Percentiles rank a stretch among this genome's conserved stretches.
These are phyloP conservation scores for Planococcus citri DNA, from an alignment of 1,140 invertebrate genomes.

Conservation along the genomic window DNA sequence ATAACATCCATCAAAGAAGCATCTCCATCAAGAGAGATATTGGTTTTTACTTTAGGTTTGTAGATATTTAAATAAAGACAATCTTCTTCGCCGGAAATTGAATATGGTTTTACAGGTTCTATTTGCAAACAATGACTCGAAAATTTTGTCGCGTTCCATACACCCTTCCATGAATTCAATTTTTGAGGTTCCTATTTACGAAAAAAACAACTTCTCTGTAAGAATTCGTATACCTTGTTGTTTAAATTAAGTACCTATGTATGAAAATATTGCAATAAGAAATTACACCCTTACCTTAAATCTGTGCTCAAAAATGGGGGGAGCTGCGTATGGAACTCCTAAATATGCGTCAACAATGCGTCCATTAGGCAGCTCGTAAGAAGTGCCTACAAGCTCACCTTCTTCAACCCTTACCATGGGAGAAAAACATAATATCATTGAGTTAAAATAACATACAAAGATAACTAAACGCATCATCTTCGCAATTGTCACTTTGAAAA, in stretches of 20 bases:
- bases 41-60: constrained; percentile 29
- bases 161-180: constrained; percentile 34
- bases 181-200: constrained; percentile 33
- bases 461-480: no score
- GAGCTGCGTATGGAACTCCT: constrained; percentile 47
- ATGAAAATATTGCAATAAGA: no score
- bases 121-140: constrained; percentile 36
- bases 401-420: constrained; percentile 3
- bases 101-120: constrained; percentile 14
- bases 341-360: constrained; percentile 34
- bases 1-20: constrained; percentile 35
- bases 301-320: constrained; percentile 41
- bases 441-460: no score
- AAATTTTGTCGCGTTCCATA: constrained; percentile 34
- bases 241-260: not conserved
- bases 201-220: not conserved
- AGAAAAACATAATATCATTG: no score
- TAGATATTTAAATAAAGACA: constrained; percentile 30
- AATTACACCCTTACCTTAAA: constrained; percentile 39
- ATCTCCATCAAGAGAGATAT: no score
- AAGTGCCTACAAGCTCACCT: constrained; percentile 21
- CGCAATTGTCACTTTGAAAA: no score
- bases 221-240: no score
- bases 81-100: constrained; percentile 28
- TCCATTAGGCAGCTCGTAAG: constrained; percentile 16